Base-by-base conservation (phyloP, 2,888 invertebrate genomes). In the Norana najaformis region DNA sequence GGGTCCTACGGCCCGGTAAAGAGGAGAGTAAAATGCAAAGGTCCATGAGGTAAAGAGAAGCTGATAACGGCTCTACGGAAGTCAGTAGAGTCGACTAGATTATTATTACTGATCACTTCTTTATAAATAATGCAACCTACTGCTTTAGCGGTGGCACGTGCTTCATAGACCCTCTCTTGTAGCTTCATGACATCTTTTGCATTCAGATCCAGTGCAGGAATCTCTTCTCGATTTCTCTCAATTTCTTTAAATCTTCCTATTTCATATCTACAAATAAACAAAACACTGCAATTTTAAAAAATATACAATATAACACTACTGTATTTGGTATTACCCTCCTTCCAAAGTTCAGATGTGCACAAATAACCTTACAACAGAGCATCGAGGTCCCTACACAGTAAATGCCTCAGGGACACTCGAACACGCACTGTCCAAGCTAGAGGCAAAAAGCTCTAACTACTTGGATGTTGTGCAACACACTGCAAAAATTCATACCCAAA, bases 81-180 rank as follows among this genome's bases (percentile, higher is more conserved):
- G 23, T 16, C 16, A 18, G 18, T 18, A 23, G 53, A 53, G 53
- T 8, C 8, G 30, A n/a, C 30, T 69, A 8, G 1, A n/a, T n/a
- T n/a, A 69, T 1, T 69, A 69, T 69, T 8, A n/a, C 30, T n/a
- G 6, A 69, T 1, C 30, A n/a, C 69, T 69, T 69, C 69, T 69
- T 8, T 69, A 69, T 16, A 69, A 30, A 69, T n/a, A 85, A 85
- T 6, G 37, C 1, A 85, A 36, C 85, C 16, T 37, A 85, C 85
- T 1, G 85, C 85, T 36, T 85, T 85, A 6, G 85, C 85, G 0
- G 6, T 85, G 85, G 85, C 23, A 36, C 85, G 35, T 8, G 85
- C 85, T 85, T 85, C 85, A 85, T 85, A 85, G 37, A 85, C 85
- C 36, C 23, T 85, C 85, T 85, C 85, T 85, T 35, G 8, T 6